Conservation (phyloP, 2,888 invertebrate species). For the Napeogenes sylphis region DNA sequence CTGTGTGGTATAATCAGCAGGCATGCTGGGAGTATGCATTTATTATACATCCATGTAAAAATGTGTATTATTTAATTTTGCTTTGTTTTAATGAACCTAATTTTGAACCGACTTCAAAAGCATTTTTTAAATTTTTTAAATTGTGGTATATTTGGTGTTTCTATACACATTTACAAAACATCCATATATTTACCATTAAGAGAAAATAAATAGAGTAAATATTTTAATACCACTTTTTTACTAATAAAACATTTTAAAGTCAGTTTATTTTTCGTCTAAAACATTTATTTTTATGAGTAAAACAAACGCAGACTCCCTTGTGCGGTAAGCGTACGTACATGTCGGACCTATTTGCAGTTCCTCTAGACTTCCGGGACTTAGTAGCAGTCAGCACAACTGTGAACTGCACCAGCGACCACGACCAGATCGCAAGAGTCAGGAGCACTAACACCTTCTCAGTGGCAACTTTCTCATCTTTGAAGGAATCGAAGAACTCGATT, state of each 20-base stretch:
- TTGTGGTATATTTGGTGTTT: too few species aligned
- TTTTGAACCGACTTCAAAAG: too few species aligned
- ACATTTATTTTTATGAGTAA: background rate
- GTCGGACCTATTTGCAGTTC: conserved; percentile 78
- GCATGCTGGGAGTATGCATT: conserved; percentile 6
- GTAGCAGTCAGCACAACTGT: conserved; percentile 95
- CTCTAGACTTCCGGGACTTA: conserved; percentile 85
- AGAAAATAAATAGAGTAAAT: too few species aligned
- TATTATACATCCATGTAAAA: background rate
- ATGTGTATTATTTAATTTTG: background rate
- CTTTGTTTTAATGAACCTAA: too few species aligned
- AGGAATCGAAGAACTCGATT: conserved; percentile 97
- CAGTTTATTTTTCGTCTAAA: too few species aligned
- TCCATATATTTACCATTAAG: too few species aligned
- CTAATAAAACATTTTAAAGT: too few species aligned
- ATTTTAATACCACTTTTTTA: too few species aligned
- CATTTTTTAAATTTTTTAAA: too few species aligned
- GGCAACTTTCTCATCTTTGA: conserved; percentile 91
- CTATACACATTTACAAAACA: too few species aligned
- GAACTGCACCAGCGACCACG: conserved; percentile 95
- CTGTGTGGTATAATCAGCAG: background rate
- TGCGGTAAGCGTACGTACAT: conserved; percentile 60
- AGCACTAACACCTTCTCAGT: conserved; percentile 88
- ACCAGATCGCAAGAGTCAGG: conserved; percentile 93
- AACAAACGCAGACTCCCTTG: conserved; percentile 1